A percentile compares a stretch with the other conserved stretches of the same genome.
phyloP scores from a whole-genome alignment of 2,888 invertebrate genomes.

The Resseliella maxima region DNA sequence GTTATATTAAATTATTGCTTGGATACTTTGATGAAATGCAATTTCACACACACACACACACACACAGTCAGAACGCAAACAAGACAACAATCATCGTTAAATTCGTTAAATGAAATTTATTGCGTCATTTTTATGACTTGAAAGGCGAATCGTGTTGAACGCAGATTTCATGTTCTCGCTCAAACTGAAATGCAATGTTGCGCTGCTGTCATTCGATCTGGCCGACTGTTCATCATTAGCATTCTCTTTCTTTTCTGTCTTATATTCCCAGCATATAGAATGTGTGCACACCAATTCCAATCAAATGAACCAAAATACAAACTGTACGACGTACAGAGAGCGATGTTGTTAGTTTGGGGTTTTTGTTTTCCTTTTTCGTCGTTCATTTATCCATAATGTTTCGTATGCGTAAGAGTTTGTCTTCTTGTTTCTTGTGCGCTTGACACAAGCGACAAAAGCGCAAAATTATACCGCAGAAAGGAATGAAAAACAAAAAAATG shows the following conservation, averaged over 20 bases:
- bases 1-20: conserved; percentile 28
- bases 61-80: not conserved
- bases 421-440: not conserved
- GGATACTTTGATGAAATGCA: not conserved
- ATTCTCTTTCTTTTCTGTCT: not conserved
- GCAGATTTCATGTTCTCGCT: conserved; percentile 31
- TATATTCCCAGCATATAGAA: not conserved
- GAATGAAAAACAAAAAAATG: not conserved
- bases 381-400: not conserved
- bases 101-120: conserved; percentile 53
- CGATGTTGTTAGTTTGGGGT: not conserved
- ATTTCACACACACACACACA: not conserved
- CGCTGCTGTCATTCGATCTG: not conserved
- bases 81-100: conserved; percentile 39
- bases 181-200: not conserved
- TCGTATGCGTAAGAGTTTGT: not conserved
- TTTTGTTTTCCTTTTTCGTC: not conserved
- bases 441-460: not conserved
- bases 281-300: not conserved
- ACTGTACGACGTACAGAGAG: not conserved
- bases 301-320: not conserved
- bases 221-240: not conserved
- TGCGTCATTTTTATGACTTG: conserved; percentile 54
- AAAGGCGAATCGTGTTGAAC: conserved; percentile 47
- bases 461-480: not conserved